These are phyloP conservation scores for Nipponia nippon DNA, from an alignment of 2,113 vertebrate genomes.

Conservation along the genomic window DNA sequence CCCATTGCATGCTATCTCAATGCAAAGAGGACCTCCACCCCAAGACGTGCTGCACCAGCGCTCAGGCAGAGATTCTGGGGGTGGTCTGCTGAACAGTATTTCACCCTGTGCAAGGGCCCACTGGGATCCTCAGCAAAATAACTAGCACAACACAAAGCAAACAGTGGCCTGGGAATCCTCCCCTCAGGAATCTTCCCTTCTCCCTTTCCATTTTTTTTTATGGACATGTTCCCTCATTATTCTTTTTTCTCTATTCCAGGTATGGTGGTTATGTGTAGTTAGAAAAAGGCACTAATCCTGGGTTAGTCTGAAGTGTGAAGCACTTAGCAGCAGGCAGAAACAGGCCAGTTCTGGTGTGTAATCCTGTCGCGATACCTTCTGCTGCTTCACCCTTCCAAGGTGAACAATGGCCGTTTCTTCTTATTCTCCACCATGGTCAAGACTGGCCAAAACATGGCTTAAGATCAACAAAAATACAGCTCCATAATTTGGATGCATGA, in stretches of 20 bases:
- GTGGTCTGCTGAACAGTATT: too few relatives aligned
- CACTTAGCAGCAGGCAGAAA: background rate
- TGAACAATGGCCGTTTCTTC: background rate
- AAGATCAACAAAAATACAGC: background rate
- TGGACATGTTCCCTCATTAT: background rate
- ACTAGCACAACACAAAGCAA: background rate
- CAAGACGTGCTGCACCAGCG: accelerated
- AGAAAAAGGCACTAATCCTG: background rate
- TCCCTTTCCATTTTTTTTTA: background rate
- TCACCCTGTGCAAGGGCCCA: background rate
- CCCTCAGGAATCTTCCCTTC: background rate
- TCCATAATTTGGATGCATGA: background rate
- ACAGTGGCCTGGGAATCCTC: background rate
- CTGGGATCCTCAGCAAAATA: background rate
- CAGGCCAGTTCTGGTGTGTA: too few relatives aligned
- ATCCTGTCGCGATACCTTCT: accelerated
- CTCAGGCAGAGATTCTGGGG: background rate
- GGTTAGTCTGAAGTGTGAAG: background rate
- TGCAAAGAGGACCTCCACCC: background rate
- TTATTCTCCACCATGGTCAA: background rate
- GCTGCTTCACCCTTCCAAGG: background rate
- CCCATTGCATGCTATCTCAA: background rate
- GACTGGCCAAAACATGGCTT: background rate
- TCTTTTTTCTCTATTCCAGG: background rate
- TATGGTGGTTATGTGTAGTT: accelerated